Evolutionary conservation across 2,797 vertebrate genomes (phyloP).

Genomic region (Silurus aristotelis): DNA sequence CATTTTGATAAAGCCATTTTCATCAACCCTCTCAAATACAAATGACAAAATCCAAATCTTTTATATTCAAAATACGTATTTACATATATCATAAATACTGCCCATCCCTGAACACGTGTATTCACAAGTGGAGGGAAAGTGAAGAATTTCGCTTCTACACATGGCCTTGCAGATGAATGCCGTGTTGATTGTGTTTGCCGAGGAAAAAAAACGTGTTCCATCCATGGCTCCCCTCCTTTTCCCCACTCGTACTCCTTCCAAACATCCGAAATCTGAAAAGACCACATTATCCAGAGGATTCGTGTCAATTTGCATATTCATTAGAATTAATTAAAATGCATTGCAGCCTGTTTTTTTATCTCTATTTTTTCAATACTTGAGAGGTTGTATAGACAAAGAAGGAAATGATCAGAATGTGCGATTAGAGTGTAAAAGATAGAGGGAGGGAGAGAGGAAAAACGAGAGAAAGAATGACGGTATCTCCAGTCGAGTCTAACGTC

Average conservation of each 20-base stretch:
- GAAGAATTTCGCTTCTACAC: slow-evolving; percentile 36
- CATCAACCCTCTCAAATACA: too few relatives aligned
- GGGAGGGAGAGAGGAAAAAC: neutral
- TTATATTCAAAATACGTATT: too few relatives aligned
- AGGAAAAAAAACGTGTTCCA: slow-evolving; percentile 49
- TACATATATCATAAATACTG: too few relatives aligned
- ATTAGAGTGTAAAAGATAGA: slow-evolving; percentile 23
- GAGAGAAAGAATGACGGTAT: slow-evolving; percentile 32
- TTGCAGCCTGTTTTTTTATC: slow-evolving; percentile 43
- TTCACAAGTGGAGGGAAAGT: neutral
- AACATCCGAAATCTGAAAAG: slow-evolving; percentile 62
- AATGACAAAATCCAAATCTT: too few relatives aligned
- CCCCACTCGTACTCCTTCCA: slow-evolving; percentile 48
- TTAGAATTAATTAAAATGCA: slow-evolving; percentile 62
- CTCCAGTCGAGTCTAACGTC: slow-evolving; percentile 34
- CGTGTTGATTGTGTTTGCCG: slow-evolving; percentile 52
- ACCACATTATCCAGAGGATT: slow-evolving; percentile 61
- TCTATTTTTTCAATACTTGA: slow-evolving; percentile 52
- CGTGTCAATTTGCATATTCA: slow-evolving; percentile 61
- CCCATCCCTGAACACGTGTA: neutral
- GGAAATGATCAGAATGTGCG: slow-evolving; percentile 57
- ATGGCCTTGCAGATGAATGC: slow-evolving; percentile 53
- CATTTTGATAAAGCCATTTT: too few relatives aligned
- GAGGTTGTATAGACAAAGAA: slow-evolving; percentile 55
- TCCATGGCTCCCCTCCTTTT: slow-evolving; percentile 46